These are phyloP conservation scores for Notolepis coatsorum DNA, from an alignment of 2,797 vertebrate species.

Conservation along the genomic window DNA sequence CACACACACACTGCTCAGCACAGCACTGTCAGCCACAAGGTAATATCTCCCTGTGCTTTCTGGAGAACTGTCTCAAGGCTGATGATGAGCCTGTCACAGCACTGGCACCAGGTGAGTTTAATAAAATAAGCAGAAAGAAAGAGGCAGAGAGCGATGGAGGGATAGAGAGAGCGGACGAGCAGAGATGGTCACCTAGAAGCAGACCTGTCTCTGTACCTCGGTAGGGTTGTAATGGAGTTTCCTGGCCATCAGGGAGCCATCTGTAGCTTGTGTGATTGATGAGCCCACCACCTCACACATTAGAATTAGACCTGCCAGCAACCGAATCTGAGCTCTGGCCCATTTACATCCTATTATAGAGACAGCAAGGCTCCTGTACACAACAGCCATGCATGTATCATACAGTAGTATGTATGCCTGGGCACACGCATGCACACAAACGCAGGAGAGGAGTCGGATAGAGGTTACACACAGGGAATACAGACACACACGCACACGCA, in stretches of 20 bases:
- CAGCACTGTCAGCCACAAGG: constrained; percentile 9
- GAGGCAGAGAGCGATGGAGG: not conserved
- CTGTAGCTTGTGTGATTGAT: constrained; percentile 51
- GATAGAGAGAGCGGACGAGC: not conserved
- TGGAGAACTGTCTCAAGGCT: not conserved
- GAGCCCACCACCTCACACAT: constrained; percentile 13
- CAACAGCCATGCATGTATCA: no score
- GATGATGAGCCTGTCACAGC: not conserved
- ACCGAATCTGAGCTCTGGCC: constrained; percentile 19
- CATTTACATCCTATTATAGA: constrained; percentile 46
- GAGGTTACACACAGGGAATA: no score
- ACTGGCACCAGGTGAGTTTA: not conserved
- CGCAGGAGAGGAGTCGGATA: no score
- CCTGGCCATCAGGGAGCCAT: constrained; percentile 28
- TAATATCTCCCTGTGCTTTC: constrained; percentile 1
- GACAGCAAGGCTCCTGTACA: not conserved
- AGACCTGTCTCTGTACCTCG: constrained; percentile 11
- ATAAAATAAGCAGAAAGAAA: not conserved
- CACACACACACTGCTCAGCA: no score
- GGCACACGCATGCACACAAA: not conserved
- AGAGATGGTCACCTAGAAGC: constrained; percentile 27
- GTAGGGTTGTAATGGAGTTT: constrained; percentile 43
- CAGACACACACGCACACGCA: not conserved
- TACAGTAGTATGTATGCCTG: no score
- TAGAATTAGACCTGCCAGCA: constrained; percentile 33